Evolutionary conservation across 2,113 vertebrate genomes (phyloP).

Genomic region (Scomber japonicus): DNA sequence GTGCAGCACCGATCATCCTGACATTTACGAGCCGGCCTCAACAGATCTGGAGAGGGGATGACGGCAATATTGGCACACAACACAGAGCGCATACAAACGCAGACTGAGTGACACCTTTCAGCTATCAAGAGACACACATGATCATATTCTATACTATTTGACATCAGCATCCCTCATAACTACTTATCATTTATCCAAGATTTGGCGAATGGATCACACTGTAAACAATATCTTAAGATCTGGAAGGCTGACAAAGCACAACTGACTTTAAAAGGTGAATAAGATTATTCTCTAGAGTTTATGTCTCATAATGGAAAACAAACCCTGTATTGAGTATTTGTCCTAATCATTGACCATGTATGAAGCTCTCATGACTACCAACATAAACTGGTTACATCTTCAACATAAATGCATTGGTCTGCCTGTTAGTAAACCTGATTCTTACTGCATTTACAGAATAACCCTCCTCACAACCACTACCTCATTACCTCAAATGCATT

Average conservation of each 20-base stretch:
- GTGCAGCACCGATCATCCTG: constrained; percentile 52
- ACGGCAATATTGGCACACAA: constrained; percentile 20
- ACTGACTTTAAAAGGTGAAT: constrained; percentile 9
- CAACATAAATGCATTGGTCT: background rate
- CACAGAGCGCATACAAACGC: constrained; percentile 2
- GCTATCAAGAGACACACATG: background rate
- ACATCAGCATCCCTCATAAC: background rate
- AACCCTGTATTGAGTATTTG: background rate
- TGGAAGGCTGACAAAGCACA: constrained; percentile 5
- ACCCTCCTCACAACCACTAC: background rate
- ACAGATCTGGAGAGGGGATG: constrained; percentile 10
- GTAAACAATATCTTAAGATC: constrained; percentile 18
- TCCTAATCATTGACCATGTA: background rate
- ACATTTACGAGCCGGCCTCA: constrained; percentile 60
- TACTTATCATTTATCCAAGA: background rate
- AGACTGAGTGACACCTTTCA: background rate
- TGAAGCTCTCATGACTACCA: background rate
- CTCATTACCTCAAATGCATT: constrained; percentile 33
- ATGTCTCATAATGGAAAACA: background rate
- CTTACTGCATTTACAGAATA: background rate
- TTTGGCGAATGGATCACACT: constrained; percentile 11
- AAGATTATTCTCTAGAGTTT: background rate
- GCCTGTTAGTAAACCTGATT: background rate
- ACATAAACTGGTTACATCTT: background rate
- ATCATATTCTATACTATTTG: constrained; percentile 7